Conservation (phyloP, 2,888 invertebrate genomes). For the Platycheirus albimanus region DNA sequence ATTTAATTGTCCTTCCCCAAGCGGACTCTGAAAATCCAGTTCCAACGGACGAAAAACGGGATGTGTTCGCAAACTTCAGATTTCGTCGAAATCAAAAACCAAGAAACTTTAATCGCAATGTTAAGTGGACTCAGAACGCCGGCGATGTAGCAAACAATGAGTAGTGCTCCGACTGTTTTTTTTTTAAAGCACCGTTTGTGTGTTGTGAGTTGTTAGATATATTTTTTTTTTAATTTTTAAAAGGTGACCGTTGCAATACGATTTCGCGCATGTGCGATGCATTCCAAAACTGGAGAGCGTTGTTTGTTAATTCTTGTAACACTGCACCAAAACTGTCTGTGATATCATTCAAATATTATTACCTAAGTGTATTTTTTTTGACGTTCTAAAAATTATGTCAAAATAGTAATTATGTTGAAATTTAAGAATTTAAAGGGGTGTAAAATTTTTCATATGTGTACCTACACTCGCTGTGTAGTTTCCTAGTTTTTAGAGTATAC, state of each 20-base stretch:
- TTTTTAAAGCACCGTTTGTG: not conserved
- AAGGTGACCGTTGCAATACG: constrained; percentile 44
- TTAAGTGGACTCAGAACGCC: constrained; percentile 77
- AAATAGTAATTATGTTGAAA: constrained; percentile 9
- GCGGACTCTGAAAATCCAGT: constrained; percentile 22
- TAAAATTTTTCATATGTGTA: constrained; percentile 27
- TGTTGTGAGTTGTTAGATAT: constrained; percentile 18
- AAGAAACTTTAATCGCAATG: constrained; percentile 78
- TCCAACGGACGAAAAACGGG: constrained; percentile 75
- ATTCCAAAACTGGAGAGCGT: constrained; percentile 1
- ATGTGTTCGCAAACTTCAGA: constrained; percentile 80
- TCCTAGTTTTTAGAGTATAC: constrained; percentile 17
- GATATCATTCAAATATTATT: constrained; percentile 73
- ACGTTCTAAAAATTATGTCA: not conserved
- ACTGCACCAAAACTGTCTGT: constrained; percentile 74
- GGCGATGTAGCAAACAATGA: constrained; percentile 56
- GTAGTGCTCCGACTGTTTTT: constrained; percentile 5
- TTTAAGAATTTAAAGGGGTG: not conserved
- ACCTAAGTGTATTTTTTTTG: constrained; percentile 54
- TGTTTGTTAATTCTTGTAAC: constrained; percentile 51
- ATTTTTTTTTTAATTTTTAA: constrained; percentile 24
- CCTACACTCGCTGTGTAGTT: not conserved
- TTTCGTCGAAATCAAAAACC: constrained; percentile 77
- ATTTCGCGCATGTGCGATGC: constrained; percentile 34
- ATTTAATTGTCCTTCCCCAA: not conserved